Evolutionary conservation across 2,888 invertebrate genomes (phyloP).

Genomic region (Watsonalla cultraria): DNA sequence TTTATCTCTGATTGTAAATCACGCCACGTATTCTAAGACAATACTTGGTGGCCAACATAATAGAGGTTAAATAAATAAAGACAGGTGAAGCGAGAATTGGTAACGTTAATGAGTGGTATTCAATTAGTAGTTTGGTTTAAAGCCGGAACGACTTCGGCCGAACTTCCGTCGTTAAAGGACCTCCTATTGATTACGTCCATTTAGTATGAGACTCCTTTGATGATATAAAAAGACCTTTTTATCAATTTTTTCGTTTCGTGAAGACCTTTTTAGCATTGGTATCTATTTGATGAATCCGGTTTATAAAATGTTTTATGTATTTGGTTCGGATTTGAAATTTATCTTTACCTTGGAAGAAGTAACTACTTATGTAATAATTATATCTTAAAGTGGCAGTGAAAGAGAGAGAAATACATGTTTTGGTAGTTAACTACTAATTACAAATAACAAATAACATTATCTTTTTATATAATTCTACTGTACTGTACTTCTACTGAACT

Average conservation of each 20-base stretch:
- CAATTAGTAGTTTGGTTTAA: conserved; percentile 31
- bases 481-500: no score
- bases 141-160: conserved; percentile 28
- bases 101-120: conserved; percentile 22
- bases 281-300: no score
- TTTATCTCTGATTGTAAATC: not conserved
- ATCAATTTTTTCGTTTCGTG: not conserved
- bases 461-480: no score
- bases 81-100: conserved; percentile 3
- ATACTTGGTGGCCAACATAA: not conserved
- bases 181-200: conserved; percentile 9
- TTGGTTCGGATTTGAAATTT: no score
- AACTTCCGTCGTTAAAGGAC: conserved; percentile 12
- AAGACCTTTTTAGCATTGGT: no score
- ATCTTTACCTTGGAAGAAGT: no score
- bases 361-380: no score
- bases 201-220: not conserved
- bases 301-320: no score
- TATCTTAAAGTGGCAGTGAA: no score
- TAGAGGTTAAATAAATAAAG: not conserved
- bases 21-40: not conserved
- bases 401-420: no score
- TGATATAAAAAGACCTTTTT: not conserved
- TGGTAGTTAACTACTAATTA: no score
- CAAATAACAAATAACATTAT: no score